Evolutionary conservation across 2,888 invertebrate genomes (phyloP).

Genomic region (Ditula angustiorana): DNA sequence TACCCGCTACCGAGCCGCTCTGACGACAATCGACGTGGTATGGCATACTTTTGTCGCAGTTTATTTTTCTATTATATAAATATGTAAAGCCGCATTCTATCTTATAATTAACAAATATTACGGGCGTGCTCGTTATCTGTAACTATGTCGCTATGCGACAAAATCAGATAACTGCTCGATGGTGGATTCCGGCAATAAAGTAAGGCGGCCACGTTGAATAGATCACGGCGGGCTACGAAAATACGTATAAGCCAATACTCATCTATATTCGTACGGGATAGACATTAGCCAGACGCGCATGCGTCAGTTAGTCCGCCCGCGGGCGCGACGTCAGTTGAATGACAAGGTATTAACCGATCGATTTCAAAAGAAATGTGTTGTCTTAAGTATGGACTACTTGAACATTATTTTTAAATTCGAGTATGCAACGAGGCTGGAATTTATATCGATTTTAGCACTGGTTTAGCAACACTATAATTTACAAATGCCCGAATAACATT

Average conservation of each 20-base stretch:
- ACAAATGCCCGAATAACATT: background rate
- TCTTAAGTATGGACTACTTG: constrained; percentile 48
- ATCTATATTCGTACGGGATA: constrained; percentile 79
- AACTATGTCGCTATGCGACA: constrained; percentile 80
- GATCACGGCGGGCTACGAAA: constrained; percentile 68
- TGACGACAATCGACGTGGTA: constrained; percentile 53
- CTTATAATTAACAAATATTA: constrained; percentile 78
- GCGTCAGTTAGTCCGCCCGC: constrained; percentile 71
- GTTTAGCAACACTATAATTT: constrained; percentile 4
- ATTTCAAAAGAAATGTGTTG: constrained; percentile 76
- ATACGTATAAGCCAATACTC: constrained; percentile 70
- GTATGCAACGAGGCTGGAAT: constrained; percentile 6
- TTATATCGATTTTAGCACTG: constrained; percentile 17
- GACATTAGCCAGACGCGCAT: constrained; percentile 83
- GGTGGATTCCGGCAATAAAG: constrained; percentile 69
- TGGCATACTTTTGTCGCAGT: constrained; percentile 68
- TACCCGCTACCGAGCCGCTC: constrained; percentile 43
- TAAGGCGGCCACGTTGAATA: constrained; percentile 75
- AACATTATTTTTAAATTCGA: constrained; percentile 28
- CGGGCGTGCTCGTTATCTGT: constrained; percentile 73
- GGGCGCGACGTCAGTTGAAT: constrained; percentile 79
- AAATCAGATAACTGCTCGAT: constrained; percentile 74
- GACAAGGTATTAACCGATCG: constrained; percentile 81
- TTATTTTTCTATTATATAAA: constrained; percentile 77
- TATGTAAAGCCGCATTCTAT: constrained; percentile 70